Base-by-base conservation (phyloP, 2,888 invertebrate species). In the Lamellibrachia columna region DNA sequence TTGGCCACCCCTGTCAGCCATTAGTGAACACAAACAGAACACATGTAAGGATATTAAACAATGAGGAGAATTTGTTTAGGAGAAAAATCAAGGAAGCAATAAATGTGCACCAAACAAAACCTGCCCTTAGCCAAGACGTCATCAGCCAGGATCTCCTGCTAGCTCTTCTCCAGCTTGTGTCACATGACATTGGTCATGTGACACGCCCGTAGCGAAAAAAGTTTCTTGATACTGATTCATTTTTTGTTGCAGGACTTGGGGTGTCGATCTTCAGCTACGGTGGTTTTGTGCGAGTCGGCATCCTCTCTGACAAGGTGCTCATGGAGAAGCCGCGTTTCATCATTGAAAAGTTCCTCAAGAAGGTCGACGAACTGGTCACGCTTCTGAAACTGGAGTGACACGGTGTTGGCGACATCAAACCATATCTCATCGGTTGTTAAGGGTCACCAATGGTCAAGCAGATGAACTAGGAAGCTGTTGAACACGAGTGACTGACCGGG, bases 221-320 rank as follows among this genome's bases (percentile, higher is more conserved):
- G 28, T 28, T 6, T 91, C 4, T n/a, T 7, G 7, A 15, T 91
- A 52, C 15, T 6, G 53, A 91, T 15, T 91, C 22, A n/a, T 91
- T 11, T 15, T 91, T 52, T 60, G 91, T 90, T 94, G 28, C 92
- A 94, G 94, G 93, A 40, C 90, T 94, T 9, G 94, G 94, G 22
- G 93, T 94, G 22, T 94, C 94, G 90, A 93, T 94, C 58, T 93
- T 93, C 58, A 93, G 93, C 91, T 94, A 94, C 92, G 91, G 92
- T 53, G 94, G 94, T 11, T 55, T 15, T 28, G 94, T 94, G 2
- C 91, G 93, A 11, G 91, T 94, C 15, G 94, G 94, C 0, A 52
- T 93, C 60, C 90, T 93, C 75, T 75, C 92, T 8, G 94, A 94
- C 93, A 91, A 60, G n/a, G 91, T 90, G 15, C 52, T 94, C 52